Conservation (phyloP, 2,113 vertebrate species). For the Pimephales promelas region DNA sequence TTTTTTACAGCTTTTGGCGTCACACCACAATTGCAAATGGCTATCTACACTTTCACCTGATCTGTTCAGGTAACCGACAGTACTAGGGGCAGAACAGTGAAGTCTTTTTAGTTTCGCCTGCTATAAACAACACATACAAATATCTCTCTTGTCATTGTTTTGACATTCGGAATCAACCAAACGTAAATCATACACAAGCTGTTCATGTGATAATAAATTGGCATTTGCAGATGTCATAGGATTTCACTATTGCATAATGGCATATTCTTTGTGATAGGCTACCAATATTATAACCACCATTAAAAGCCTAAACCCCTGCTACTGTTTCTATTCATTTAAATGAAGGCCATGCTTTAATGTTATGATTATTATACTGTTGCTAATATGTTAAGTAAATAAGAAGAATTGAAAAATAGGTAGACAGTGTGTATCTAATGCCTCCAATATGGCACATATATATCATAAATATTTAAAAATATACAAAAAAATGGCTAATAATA, state of each 20-base stretch:
- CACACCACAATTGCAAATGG: background rate
- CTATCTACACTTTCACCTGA: background rate
- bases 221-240: background rate
- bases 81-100: background rate
- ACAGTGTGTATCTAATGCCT: too few relatives aligned
- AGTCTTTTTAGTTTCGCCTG: background rate
- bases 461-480: background rate
- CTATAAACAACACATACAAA: background rate
- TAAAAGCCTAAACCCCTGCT: background rate
- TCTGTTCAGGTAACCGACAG: background rate
- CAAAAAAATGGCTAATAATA: background rate
- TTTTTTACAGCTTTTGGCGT: slow-evolving; percentile 5
- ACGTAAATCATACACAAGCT: background rate
- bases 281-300: background rate
- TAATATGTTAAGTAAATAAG: background rate
- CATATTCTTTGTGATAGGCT: background rate
- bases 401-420: too few relatives aligned
- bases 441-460: too few relatives aligned
- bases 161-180: background rate
- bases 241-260: background rate
- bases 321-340: background rate
- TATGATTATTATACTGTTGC: background rate
- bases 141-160: background rate
- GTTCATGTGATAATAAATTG: background rate
- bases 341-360: background rate